Evolutionary conservation across 1,140 invertebrate species (phyloP).

Genomic region (Grapholita molesta): DNA sequence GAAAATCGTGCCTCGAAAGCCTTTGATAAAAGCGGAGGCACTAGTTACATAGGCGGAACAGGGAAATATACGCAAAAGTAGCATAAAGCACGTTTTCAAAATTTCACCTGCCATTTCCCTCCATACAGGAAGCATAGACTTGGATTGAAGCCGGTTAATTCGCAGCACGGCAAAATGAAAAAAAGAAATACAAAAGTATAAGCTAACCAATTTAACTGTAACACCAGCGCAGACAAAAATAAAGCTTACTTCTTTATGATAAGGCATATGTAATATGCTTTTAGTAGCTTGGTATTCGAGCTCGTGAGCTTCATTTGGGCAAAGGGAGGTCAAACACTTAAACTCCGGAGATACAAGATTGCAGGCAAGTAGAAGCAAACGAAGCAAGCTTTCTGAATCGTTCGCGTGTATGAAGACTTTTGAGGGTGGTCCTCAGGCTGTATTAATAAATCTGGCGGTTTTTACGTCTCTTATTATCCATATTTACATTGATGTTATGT

Average conservation of each 20-base stretch:
- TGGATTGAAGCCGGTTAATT: constrained; percentile 14
- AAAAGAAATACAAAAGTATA: constrained; percentile 17
- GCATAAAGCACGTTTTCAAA: constrained; percentile 16
- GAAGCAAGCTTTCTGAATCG: constrained; percentile 64
- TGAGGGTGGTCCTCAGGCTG: constrained; percentile 18
- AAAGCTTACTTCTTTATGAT: background rate
- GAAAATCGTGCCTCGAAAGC: too few species aligned
- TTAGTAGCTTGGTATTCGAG: background rate
- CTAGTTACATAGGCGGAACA: background rate
- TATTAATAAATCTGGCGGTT: background rate
- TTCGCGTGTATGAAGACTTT: constrained; percentile 51
- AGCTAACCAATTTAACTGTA: background rate
- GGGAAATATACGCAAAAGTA: background rate
- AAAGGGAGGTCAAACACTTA: constrained; percentile 54
- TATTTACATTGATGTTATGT: too few species aligned
- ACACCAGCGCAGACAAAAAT: background rate
- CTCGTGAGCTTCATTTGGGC: constrained; percentile 15
- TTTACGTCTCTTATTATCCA: background rate
- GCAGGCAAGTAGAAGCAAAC: constrained; percentile 66
- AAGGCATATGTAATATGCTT: background rate
- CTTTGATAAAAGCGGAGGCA: background rate
- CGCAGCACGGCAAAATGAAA: constrained; percentile 7
- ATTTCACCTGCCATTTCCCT: constrained; percentile 16
- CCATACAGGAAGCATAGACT: constrained; percentile 11
- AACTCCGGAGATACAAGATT: constrained; percentile 65